Percentiles rank a stretch among this genome's conserved stretches.
phyloP scores from a whole-genome alignment of 2,113 vertebrate species.

The Muscicapa adusta region DNA sequence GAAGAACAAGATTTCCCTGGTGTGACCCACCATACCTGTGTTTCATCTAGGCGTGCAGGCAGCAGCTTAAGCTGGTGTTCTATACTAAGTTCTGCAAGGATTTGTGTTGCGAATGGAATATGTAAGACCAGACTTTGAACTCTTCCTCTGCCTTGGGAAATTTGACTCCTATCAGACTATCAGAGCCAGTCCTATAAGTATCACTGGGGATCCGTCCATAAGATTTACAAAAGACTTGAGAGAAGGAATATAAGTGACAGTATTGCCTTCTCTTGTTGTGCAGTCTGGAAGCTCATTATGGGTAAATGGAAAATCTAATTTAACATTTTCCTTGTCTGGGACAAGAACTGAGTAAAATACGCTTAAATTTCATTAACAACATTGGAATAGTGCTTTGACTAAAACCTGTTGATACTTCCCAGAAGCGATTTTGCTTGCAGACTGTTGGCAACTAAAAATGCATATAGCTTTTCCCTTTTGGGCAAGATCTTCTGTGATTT shows the following conservation, averaged over 20 bases:
- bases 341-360: neutral
- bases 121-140: neutral
- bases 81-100: neutral
- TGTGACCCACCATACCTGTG: neutral
- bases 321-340: neutral
- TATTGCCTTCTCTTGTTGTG: neutral
- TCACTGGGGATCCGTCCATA: neutral
- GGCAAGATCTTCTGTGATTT: neutral
- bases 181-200: neutral
- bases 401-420: neutral
- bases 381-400: neutral
- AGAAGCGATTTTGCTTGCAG: neutral
- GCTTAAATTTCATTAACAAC: neutral
- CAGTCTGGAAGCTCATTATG: neutral
- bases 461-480: neutral
- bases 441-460: neutral
- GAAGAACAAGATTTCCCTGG: neutral
- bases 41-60: neutral
- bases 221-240: neutral
- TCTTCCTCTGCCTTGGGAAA: neutral
- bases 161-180: neutral
- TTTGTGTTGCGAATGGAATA: neutral
- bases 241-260: neutral
- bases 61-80: neutral
- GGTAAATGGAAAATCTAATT: neutral